These are phyloP conservation scores for Labeo rohita DNA, from an alignment of 2,113 vertebrate species.

Conservation along the genomic window DNA sequence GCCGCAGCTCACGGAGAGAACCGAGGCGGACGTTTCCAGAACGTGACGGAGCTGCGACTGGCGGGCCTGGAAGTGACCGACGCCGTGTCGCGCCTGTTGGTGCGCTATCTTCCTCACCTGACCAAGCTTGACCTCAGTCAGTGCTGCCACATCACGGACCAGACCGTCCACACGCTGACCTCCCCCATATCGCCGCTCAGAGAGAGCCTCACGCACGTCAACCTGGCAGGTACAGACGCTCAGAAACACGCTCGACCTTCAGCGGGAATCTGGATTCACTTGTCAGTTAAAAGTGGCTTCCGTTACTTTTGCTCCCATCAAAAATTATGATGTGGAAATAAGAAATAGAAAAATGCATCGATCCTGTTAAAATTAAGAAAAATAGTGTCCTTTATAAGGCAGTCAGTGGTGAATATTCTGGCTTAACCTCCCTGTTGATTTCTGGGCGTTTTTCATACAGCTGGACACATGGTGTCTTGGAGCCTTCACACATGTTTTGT, in stretches of 20 bases:
- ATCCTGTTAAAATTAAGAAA: background rate
- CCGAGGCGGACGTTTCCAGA: constrained; percentile 85
- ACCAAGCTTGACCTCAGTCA: constrained; percentile 86
- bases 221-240: constrained; percentile 75
- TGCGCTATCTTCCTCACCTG: constrained; percentile 84
- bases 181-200: constrained; percentile 83
- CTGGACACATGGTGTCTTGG: background rate
- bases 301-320: no score
- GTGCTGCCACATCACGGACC: constrained; percentile 83
- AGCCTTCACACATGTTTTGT: no score
- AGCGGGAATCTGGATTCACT: no score
- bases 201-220: constrained; percentile 84
- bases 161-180: constrained; percentile 82
- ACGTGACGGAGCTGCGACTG: constrained; percentile 84
- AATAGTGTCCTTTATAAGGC: background rate
- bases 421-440: no score
- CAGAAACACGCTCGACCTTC: background rate
- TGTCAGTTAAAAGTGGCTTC: no score
- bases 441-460: no score
- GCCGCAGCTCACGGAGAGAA: constrained; percentile 76
- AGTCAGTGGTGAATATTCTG: no score
- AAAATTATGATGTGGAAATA: no score
- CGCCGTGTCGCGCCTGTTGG: constrained; percentile 78
- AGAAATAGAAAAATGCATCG: no score
- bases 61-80: constrained; percentile 87